Evolutionary conservation across 2,888 invertebrate genomes (phyloP).

Genomic region (Bimastos eiseni): DNA sequence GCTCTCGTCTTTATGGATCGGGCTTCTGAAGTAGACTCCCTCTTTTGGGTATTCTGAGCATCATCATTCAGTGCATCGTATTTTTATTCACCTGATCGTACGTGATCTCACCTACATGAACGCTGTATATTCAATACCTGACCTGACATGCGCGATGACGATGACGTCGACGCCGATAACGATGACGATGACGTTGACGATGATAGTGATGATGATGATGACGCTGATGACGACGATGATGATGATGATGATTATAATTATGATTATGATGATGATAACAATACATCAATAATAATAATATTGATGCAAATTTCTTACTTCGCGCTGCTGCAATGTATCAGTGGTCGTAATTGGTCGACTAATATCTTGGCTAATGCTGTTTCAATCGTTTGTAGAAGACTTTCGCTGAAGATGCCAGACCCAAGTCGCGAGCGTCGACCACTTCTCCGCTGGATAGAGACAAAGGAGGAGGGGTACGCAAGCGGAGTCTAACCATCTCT

Average conservation of each 20-base stretch:
- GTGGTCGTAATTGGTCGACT: neutral
- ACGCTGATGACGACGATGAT: too few relatives aligned
- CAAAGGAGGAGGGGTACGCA: slow-evolving; percentile 20
- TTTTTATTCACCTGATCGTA: neutral
- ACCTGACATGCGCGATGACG: too few relatives aligned
- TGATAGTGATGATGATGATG: too few relatives aligned
- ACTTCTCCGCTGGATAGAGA: slow-evolving; percentile 26
- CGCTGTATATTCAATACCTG: too few relatives aligned
- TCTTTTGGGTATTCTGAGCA: neutral
- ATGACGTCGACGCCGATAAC: too few relatives aligned
- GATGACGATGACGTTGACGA: too few relatives aligned
- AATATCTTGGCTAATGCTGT: neutral
- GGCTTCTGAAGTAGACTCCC: neutral
- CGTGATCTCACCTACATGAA: neutral
- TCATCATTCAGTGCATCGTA: neutral
- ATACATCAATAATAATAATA: too few relatives aligned
- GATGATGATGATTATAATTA: too few relatives aligned
- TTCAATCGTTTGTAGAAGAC: slow-evolving; percentile 24
- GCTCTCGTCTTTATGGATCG: neutral
- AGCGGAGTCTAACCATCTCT: slow-evolving; percentile 1
- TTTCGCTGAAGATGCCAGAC: slow-evolving; percentile 26
- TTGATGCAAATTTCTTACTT: too few relatives aligned
- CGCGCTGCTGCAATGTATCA: too few relatives aligned
- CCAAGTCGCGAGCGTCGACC: slow-evolving; percentile 27
- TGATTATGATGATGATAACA: too few relatives aligned